Evolutionary conservation across 2,113 vertebrate genomes (phyloP).

Genomic region (Peromyscus californicus): DNA sequence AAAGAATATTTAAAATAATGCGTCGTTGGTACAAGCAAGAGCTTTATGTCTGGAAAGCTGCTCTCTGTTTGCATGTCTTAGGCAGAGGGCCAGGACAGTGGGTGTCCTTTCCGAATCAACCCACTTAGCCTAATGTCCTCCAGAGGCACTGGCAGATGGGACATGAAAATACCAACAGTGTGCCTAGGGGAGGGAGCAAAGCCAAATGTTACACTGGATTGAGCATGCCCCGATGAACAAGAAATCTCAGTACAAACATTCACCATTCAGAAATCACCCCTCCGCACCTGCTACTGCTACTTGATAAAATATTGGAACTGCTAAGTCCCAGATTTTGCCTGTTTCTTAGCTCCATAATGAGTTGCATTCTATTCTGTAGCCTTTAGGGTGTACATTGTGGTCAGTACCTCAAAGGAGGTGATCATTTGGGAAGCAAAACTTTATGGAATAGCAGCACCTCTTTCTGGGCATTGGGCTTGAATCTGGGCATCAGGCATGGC

Average conservation of each 20-base stretch:
- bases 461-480: background rate
- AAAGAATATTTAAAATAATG: constrained; percentile 43
- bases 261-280: constrained; percentile 58
- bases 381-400: background rate
- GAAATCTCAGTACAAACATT: constrained; percentile 42
- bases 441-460: background rate
- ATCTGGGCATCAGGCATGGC: background rate
- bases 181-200: constrained; percentile 64
- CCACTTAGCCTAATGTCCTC: constrained; percentile 75
- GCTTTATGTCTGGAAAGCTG: constrained; percentile 51
- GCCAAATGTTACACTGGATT: constrained; percentile 72
- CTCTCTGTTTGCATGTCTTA: constrained; percentile 62
- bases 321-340: constrained; percentile 20
- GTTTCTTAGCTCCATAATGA: constrained; percentile 43
- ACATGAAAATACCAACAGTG: constrained; percentile 74
- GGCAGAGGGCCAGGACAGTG: constrained; percentile 75
- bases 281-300: background rate
- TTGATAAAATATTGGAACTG: constrained; percentile 23
- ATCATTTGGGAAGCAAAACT: background rate
- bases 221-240: constrained; percentile 32
- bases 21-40: constrained; percentile 37
- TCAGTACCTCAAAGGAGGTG: background rate
- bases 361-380: background rate
- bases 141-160: constrained; percentile 80
- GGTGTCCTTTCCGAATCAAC: constrained; percentile 77